Evolutionary conservation across 2,888 invertebrate genomes (phyloP).

Genomic region (Ceraclea dissimilis): DNA sequence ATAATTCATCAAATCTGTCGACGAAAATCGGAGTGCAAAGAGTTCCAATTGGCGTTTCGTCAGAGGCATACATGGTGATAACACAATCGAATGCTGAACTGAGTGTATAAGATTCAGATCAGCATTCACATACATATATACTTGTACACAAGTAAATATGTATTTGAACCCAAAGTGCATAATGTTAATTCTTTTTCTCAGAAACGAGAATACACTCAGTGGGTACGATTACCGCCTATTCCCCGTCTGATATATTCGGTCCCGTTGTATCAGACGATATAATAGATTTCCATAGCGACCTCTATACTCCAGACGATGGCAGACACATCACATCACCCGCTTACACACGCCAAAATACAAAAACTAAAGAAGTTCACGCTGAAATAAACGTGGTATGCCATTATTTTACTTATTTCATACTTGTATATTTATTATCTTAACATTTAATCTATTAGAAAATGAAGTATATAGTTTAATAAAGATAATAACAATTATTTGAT

Average conservation of each 20-base stretch:
- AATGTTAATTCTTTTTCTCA: constrained; percentile 27
- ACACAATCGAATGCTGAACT: too few relatives aligned
- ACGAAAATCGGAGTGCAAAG: too few relatives aligned
- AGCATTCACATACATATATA: too few relatives aligned
- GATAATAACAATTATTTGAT: too few relatives aligned
- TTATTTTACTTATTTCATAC: neutral
- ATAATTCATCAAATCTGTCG: too few relatives aligned
- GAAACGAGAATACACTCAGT: constrained; percentile 67
- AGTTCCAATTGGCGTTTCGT: too few relatives aligned
- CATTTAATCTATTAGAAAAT: constrained; percentile 29
- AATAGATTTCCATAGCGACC: constrained; percentile 43
- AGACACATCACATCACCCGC: constrained; percentile 21
- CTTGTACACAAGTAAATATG: too few relatives aligned
- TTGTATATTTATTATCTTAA: constrained; percentile 25
- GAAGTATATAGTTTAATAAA: too few relatives aligned
- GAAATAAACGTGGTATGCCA: neutral
- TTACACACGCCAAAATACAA: constrained; percentile 2
- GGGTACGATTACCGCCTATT: constrained; percentile 47
- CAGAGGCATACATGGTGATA: too few relatives aligned
- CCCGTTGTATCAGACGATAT: constrained; percentile 50
- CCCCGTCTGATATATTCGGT: constrained; percentile 52
- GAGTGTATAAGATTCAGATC: too few relatives aligned
- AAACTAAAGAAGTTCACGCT: neutral
- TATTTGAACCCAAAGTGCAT: too few relatives aligned
- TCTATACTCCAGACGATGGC: constrained; percentile 42